Evolutionary conservation across 2,113 vertebrate genomes (phyloP), one percentile per base, ranked within the genome.

Genomic region (Tachysurus fulvidraco): DNA sequence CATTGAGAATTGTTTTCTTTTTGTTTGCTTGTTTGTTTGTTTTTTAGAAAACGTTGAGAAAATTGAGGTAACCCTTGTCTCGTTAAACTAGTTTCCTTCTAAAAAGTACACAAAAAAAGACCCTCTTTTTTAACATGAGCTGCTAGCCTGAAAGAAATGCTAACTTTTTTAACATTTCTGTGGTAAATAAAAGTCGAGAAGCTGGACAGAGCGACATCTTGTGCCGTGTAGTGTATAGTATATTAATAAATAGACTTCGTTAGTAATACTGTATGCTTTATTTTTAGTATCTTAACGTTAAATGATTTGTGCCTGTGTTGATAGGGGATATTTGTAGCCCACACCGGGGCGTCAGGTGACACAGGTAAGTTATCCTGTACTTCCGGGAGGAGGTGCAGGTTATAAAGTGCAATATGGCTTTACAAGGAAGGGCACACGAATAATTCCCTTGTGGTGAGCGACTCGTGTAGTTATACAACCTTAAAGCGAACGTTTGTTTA

Each of bases 371-470:
- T 74, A 78, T n/a, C 25, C 44, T 77, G 62, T 52, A 5, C 65
- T 54, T 73, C 65, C 85, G 54, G 67, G 28, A 36, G 55, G 83
- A 28, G 71, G 46, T 62, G 50, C 57, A 77, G 71, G 69, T 44
- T 60, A 44, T 44, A 13, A 5, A 46, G 19, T 5, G 23, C 21
- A 60, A 52, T 9, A 64, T 74, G 67, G 44, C 30, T 82, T 60
- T 62, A 86, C 78, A 79, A 86, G 85, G 85, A 86, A 86, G 79
- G 17, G 77, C 46, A 82, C 17, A 23, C 25, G 36, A 52, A 21
- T 44, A 81, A 86, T 82, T 74, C 5, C 8, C 55, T 1, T 62
- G 57, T 10, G 64, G 55, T 52, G 16, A 54, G 19, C 19, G 65
- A 52, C 2, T 59, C 41, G 17, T 62, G 52, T 1, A 11, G 25